These are phyloP conservation scores for Saguinus midas DNA, from an alignment of 2,113 vertebrate genomes.

Conservation along the genomic window DNA sequence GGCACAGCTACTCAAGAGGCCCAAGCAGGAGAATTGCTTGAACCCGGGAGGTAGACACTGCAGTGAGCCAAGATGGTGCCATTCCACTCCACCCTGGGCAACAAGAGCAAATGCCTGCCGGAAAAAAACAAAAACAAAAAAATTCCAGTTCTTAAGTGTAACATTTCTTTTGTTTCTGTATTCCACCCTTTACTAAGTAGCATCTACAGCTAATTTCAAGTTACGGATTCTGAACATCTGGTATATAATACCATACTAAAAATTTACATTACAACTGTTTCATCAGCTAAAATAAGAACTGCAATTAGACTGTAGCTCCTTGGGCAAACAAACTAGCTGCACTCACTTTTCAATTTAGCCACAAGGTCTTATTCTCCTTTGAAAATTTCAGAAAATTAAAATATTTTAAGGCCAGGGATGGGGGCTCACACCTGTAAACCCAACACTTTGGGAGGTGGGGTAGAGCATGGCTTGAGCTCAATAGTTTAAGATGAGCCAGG, in stretches of 20 bases:
- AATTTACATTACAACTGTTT: neutral
- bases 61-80: no score
- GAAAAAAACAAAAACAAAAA: no score
- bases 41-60: no score
- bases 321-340: neutral
- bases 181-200: neutral
- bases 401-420: neutral
- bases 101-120: no score
- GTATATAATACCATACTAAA: neutral
- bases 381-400: constrained; percentile 22
- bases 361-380: neutral
- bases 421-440: no score
- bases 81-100: no score
- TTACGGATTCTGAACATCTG: neutral
- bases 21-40: no score
- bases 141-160: neutral
- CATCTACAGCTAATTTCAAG: neutral
- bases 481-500: no score
- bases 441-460: no score
- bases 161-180: constrained; percentile 6
- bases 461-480: no score
- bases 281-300: neutral
- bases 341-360: constrained; percentile 16
- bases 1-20: no score
- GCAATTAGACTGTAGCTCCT: neutral